Conservation (phyloP, 2,888 invertebrate genomes). For the Amblyjoppa fuscipennis region DNA sequence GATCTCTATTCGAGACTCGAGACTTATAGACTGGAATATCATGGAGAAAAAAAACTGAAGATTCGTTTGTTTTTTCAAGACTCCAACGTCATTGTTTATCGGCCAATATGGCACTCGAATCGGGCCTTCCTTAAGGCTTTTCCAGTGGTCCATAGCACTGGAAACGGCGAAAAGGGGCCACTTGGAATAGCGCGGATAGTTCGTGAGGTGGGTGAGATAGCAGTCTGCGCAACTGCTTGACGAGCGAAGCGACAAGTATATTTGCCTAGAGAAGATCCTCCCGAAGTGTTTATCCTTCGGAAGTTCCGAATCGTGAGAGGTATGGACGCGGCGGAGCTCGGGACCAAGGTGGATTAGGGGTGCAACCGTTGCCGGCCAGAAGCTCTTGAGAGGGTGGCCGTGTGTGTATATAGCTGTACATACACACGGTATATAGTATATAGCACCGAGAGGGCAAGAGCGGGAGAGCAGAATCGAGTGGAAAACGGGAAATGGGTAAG, state of each 20-base stretch:
- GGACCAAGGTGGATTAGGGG: slow-evolving; percentile 59
- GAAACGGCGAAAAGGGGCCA: slow-evolving; percentile 18
- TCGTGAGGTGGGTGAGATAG: slow-evolving; percentile 15
- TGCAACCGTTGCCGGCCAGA: slow-evolving; percentile 66
- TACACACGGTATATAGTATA: not conserved
- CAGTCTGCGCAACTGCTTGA: slow-evolving; percentile 41
- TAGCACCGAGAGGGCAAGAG: slow-evolving; percentile 61
- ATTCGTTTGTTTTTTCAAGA: not conserved
- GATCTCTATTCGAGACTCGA: too few relatives aligned
- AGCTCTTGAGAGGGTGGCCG: slow-evolving; percentile 74
- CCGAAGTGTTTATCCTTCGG: slow-evolving; percentile 62
- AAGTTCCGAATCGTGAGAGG: slow-evolving; percentile 59
- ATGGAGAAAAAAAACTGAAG: not conserved
- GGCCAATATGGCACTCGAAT: slow-evolving; percentile 7
- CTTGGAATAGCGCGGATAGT: not conserved
- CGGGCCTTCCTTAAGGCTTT: not conserved
- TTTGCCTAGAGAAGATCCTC: slow-evolving; percentile 58
- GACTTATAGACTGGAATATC: not conserved
- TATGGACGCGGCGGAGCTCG: slow-evolving; percentile 67
- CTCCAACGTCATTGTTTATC: not conserved
- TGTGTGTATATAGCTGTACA: slow-evolving; percentile 25
- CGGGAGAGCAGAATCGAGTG: slow-evolving; percentile 57
- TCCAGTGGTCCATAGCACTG: slow-evolving; percentile 15
- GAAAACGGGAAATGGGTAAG: slow-evolving; percentile 68
- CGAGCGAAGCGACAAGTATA: slow-evolving; percentile 62